These are phyloP conservation scores for Molothrus aeneus DNA, from an alignment of 2,797 vertebrate species.

Conservation along the genomic window DNA sequence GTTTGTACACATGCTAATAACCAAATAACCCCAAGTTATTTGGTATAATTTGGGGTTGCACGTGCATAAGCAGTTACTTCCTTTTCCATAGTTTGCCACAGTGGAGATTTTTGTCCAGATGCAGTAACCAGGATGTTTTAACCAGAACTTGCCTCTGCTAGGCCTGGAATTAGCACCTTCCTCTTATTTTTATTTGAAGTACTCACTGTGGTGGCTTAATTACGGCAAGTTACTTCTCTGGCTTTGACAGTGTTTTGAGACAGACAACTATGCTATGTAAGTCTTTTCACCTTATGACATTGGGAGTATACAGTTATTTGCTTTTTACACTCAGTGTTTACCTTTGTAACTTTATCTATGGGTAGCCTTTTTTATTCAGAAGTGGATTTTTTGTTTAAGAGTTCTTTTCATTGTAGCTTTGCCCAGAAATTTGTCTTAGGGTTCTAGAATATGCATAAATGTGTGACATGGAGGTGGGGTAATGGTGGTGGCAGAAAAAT, in stretches of 20 bases:
- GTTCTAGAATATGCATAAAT: background rate
- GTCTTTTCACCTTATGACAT: background rate
- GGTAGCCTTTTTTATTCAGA: too few relatives aligned
- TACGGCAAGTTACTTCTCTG: background rate
- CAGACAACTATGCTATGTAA: background rate
- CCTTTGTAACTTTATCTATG: background rate
- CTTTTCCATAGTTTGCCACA: background rate
- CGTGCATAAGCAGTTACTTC: background rate
- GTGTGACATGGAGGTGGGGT: rapidly evolving
- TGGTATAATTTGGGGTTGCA: background rate
- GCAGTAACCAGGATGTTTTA: background rate
- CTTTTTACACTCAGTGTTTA: background rate
- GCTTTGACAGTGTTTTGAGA: background rate
- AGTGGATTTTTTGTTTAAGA: too few relatives aligned
- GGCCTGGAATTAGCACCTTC: background rate
- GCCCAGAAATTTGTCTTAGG: background rate
- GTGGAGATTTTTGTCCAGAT: background rate
- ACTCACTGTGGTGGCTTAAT: background rate
- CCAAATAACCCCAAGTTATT: too few relatives aligned
- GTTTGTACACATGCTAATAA: background rate
- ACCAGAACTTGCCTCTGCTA: background rate
- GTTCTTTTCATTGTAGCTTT: background rate
- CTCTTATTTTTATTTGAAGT: background rate
- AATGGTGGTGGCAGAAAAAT: background rate
- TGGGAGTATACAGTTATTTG: background rate